Base-by-base conservation (phyloP, 2,797 vertebrate species). In the Myotis findleyi region DNA sequence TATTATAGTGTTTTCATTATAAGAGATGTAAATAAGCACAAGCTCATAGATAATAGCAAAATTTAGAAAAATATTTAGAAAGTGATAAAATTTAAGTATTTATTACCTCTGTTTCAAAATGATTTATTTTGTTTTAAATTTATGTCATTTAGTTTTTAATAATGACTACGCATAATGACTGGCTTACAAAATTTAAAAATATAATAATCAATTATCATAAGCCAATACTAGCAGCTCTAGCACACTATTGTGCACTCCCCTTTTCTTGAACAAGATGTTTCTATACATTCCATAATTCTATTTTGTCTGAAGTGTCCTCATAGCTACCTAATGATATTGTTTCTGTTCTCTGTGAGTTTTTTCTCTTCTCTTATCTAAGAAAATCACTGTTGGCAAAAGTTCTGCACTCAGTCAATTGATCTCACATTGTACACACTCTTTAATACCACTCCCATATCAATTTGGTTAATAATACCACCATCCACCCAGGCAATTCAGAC, bases 241-340 rank as follows among this genome's bases (percentile, higher is more conserved):
- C 0, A 36, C 3, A 73, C 5, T 3, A 12, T 1, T 49, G 21
- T 16, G 23, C 2, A 27, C 6, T 38, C 11, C 5, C 0, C 30
- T 41, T 2, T 87, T 79, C n/a, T 16, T 20, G 69, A 88, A 86
- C 27, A 2, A 44, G 20, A 49, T 41, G 55, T 2, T 51, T 57
- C 76, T 38, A 53, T 25, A 20, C 2, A 21, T 33, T 57, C 57
- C 86, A 1, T 27, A 66, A 79, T 36, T 89, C 23, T 38, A 27
- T 44, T 27, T 71, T 13, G 27, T n/a, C 25, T 51, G 23, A 91
- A 87, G 13, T 18, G 6, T 11, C 72, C 13, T 73, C n/a, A 44
- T 53, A 41, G 47, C 23, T 86, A 69, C 27, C 18, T 55, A 84
- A 71, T 30, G 12, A 11, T 23, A 6, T 21, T 2, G 68, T 68